Evolutionary conservation across 2,113 vertebrate genomes (phyloP).

Genomic region (Oxyura jamaicensis): DNA sequence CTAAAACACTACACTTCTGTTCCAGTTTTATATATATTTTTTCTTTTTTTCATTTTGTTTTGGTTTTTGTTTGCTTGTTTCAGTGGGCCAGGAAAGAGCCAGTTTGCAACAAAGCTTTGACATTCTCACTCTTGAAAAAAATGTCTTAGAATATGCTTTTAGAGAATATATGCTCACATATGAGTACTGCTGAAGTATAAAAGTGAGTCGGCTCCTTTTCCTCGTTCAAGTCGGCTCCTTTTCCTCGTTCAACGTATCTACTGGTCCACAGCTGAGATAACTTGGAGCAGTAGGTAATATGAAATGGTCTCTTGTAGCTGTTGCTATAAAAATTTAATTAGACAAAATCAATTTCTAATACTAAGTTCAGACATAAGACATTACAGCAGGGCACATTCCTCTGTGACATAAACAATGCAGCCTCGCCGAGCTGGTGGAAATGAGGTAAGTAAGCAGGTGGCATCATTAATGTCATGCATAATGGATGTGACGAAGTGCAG

Average conservation of each 20-base stretch:
- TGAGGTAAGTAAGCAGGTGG: not conserved
- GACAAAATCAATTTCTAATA: not conserved
- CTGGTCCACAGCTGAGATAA: not conserved
- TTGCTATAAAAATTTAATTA: not conserved
- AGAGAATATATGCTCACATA: not conserved
- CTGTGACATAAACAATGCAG: not conserved
- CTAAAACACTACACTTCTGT: slow-evolving; percentile 22
- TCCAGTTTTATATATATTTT: not conserved
- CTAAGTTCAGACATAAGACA: not conserved
- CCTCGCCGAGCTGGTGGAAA: not conserved
- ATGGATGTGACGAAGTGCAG: not conserved
- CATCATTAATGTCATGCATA: not conserved
- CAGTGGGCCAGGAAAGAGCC: not conserved
- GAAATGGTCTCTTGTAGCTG: not conserved
- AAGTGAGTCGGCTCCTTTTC: not conserved
- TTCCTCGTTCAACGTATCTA: not conserved
- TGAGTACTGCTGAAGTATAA: not conserved
- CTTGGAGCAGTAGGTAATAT: not conserved
- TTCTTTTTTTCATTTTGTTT: too few relatives aligned
- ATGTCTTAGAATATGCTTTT: not conserved
- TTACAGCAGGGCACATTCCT: not conserved
- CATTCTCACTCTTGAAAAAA: not conserved
- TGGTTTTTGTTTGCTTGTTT: not conserved
- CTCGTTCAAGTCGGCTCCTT: not conserved
- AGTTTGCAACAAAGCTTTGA: not conserved